phyloP scores from a whole-genome alignment of 2,797 vertebrate genomes.

The Cyprinodon diabolis region DNA sequence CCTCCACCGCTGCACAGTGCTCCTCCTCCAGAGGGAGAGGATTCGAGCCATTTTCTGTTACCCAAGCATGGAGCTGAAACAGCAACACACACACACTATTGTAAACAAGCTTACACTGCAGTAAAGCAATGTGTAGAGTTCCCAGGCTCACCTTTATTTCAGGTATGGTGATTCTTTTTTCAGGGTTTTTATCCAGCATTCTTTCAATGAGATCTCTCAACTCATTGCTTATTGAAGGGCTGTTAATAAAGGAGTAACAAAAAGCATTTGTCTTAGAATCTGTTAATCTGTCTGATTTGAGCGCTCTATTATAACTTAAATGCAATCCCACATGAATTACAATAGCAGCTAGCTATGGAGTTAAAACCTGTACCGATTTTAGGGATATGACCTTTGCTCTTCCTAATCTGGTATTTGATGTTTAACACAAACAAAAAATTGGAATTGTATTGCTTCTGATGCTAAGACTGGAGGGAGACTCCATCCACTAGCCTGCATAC shows the following conservation, averaged over 20 bases:
- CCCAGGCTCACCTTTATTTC: conserved; percentile 86
- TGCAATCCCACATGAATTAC: not conserved
- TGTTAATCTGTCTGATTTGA: not conserved
- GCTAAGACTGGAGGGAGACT: not conserved
- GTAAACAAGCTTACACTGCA: not conserved
- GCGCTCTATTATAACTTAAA: not conserved
- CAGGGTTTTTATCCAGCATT: conserved; percentile 93
- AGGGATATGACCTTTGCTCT: not conserved
- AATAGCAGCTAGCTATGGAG: not conserved
- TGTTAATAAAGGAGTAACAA: conserved; percentile 47
- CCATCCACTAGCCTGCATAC: too few species aligned
- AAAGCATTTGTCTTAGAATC: not conserved
- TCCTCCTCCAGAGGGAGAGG: conserved; percentile 93
- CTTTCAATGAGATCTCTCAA: conserved; percentile 86
- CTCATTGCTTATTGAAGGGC: conserved; percentile 81
- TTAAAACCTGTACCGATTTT: too few species aligned
- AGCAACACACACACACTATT: not conserved
- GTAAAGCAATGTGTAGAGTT: not conserved
- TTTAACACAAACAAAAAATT: not conserved
- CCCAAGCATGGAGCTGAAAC: conserved; percentile 87
- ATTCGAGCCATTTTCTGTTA: conserved; percentile 81
- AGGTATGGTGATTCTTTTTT: conserved; percentile 89
- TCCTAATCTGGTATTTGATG: not conserved
- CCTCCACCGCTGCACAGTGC: conserved; percentile 90
- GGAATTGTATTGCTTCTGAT: not conserved